phyloP scores from a whole-genome alignment of 2,888 invertebrate genomes.

The Limenitis camilla region DNA sequence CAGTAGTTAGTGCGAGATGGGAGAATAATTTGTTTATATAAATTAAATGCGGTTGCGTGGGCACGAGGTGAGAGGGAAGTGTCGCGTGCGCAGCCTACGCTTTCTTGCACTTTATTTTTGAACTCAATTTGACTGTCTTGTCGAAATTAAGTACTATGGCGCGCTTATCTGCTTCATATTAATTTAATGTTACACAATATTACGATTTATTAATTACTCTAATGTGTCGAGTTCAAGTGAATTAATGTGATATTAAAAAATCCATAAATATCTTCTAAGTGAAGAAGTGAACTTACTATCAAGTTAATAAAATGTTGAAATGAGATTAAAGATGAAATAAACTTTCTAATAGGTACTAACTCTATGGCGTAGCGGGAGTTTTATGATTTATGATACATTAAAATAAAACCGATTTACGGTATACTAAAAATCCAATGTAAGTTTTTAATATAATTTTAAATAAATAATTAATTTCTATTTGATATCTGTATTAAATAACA shows the following conservation, averaged over 20 bases:
- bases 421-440: no score
- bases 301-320: no score
- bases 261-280: no score
- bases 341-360: no score
- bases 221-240: no score
- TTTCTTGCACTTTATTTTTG: constrained; percentile 49
- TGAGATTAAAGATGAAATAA: no score
- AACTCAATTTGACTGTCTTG: constrained; percentile 33
- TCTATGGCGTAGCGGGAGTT: no score
- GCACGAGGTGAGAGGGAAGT: constrained; percentile 47
- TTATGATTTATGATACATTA: no score
- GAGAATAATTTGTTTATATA: constrained; percentile 64
- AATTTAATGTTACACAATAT: constrained; percentile 20
- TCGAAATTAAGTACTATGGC: constrained; percentile 43
- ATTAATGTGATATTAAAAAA: no score
- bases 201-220: background rate
- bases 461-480: background rate
- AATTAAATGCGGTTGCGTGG: constrained; percentile 50
- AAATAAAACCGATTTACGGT: no score
- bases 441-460: no score
- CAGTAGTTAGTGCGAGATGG: constrained; percentile 57
- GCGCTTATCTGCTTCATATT: constrained; percentile 24
- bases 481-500: background rate
- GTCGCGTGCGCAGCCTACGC: constrained; percentile 62
- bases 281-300: no score